Percentiles rank a stretch among this genome's conserved stretches.
Evolutionary conservation across 2,113 vertebrate species (phyloP).

Genomic region (Hypanus sabinus): DNA sequence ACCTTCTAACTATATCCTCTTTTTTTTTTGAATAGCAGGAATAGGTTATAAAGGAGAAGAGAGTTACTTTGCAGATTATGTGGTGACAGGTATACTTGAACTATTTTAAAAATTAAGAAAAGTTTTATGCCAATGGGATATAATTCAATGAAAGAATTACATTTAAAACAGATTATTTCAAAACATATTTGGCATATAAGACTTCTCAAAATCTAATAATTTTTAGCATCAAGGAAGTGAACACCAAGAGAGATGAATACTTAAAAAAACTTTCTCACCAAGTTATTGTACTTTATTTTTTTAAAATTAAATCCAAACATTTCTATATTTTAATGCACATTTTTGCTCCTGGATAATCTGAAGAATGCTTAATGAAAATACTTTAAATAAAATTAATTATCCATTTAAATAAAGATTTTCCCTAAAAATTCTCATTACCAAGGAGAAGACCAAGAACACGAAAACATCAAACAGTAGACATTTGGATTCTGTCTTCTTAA

Average conservation of each 20-base stretch:
- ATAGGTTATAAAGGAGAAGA: not conserved
- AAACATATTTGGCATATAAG: not conserved
- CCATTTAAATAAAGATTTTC: not conserved
- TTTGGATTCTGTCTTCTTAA: slow-evolving; percentile 36
- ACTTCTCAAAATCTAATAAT: slow-evolving; percentile 1
- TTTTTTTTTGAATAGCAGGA: not conserved
- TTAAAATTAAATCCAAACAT: not conserved
- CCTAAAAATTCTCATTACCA: not conserved
- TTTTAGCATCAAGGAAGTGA: not conserved
- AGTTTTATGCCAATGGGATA: not conserved
- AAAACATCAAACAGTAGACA: slow-evolving; percentile 33
- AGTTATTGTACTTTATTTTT: not conserved
- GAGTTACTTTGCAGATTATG: not conserved
- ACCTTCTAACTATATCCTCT: not conserved
- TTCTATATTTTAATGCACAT: not conserved
- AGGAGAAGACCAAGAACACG: slow-evolving; percentile 2
- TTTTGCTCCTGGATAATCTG: too few relatives aligned
- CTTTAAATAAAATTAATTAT: not conserved
- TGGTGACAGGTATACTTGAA: slow-evolving; percentile 1
- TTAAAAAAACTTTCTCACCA: not conserved
- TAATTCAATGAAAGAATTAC: not conserved
- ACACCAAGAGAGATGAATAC: not conserved
- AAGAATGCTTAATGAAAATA: not conserved
- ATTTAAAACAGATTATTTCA: not conserved
- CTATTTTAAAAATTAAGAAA: not conserved